Conservation (phyloP, 2,797 vertebrate species). For the Champsocephalus gunnari region DNA sequence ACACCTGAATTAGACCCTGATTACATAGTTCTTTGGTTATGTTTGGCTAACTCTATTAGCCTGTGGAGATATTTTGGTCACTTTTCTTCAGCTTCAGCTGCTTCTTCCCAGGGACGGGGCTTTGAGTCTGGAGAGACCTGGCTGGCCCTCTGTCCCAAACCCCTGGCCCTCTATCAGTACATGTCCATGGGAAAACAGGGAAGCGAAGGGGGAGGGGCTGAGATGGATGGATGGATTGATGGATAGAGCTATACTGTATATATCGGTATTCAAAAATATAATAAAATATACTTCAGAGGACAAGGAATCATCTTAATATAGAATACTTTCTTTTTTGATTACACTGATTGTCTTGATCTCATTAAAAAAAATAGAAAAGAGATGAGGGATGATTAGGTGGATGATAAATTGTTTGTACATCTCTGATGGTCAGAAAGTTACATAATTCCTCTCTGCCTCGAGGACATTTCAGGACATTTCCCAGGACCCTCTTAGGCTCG, state of each 20-base stretch:
- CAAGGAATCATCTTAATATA: constrained; percentile 4
- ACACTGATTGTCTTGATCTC: background rate
- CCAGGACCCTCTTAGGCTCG: constrained; percentile 69
- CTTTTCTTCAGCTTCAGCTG: constrained; percentile 48
- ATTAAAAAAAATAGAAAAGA: background rate
- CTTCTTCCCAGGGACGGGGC: constrained; percentile 49
- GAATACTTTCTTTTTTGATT: background rate
- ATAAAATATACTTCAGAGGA: background rate
- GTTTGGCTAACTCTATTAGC: background rate
- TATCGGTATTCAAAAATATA: background rate
- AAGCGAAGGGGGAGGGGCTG: constrained; percentile 31
- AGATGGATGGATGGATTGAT: constrained; percentile 40
- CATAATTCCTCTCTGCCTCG: constrained; percentile 25
- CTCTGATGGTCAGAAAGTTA: constrained; percentile 37
- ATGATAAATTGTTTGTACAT: constrained; percentile 30
- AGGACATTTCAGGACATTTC: constrained; percentile 76
- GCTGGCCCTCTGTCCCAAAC: constrained; percentile 59
- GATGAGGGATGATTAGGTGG: constrained; percentile 27
- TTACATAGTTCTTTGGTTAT: background rate
- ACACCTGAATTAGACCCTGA: background rate
- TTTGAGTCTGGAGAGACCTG: constrained; percentile 54
- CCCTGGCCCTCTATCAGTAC: constrained; percentile 50
- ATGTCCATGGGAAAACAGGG: constrained; percentile 61
- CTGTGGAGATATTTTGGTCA: constrained; percentile 28
- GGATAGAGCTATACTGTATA: constrained; percentile 35